phyloP scores from a whole-genome alignment of 2,113 vertebrate genomes.

The Columbina picui region DNA sequence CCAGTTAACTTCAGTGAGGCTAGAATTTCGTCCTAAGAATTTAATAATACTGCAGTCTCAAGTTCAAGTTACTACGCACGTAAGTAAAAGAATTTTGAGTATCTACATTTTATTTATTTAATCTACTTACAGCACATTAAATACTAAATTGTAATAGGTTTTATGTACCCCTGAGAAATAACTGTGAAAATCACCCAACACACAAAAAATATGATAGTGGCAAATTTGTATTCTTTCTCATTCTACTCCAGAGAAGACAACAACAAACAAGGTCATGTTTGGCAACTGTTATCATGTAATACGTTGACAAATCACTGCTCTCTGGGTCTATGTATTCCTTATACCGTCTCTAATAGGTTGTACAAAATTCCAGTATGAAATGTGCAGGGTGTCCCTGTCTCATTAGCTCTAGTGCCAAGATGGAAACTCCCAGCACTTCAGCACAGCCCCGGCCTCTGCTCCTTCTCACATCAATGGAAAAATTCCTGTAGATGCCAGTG shows the following conservation, averaged over 20 bases:
- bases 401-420: neutral
- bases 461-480: neutral
- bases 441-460: neutral
- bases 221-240: neutral
- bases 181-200: neutral
- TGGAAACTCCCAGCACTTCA: neutral
- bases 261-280: neutral
- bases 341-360: neutral
- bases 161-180: neutral
- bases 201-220: neutral
- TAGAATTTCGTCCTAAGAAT: conserved; percentile 17
- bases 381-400: fast-evolving
- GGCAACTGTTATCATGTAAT: neutral
- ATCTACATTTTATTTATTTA: neutral
- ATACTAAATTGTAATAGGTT: neutral
- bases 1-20: neutral
- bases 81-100: neutral
- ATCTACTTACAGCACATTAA: neutral
- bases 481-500: neutral
- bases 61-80: neutral
- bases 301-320: neutral
- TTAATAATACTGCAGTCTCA: neutral
- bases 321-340: neutral
- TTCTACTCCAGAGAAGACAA: neutral
- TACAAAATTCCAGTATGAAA: neutral